Percentiles rank a stretch among this genome's conserved stretches.
Conservation (phyloP, 2,113 vertebrate genomes). For the Puffinus mauretanicus region DNA sequence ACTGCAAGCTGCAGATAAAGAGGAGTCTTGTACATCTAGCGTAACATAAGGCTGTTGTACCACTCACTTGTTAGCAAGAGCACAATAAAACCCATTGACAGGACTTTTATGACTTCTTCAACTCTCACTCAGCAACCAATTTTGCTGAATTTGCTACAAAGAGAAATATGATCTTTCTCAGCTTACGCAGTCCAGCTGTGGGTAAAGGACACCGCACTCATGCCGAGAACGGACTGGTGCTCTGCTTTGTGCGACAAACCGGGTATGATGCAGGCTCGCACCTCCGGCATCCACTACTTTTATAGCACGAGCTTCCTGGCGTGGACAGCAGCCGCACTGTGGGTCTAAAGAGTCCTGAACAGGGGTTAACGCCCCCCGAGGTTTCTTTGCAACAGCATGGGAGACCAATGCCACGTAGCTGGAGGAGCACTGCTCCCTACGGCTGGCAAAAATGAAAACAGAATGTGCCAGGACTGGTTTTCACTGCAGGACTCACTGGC, state of each 20-base stretch:
- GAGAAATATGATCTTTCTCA: neutral
- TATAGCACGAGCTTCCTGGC: neutral
- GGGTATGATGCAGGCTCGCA: neutral
- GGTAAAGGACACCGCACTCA: neutral
- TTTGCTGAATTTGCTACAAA: neutral
- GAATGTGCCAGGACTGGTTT: constrained; percentile 43
- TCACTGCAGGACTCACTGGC: neutral
- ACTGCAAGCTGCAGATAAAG: neutral
- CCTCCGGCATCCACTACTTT: neutral
- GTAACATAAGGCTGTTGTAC: neutral
- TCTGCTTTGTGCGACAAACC: neutral
- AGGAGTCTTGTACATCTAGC: neutral
- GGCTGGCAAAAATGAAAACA: neutral
- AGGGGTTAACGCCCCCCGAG: neutral
- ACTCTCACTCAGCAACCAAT: neutral
- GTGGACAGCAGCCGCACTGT: neutral
- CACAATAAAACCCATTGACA: neutral
- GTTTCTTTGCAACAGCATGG: neutral
- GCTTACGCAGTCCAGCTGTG: neutral
- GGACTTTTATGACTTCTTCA: constrained; percentile 1
- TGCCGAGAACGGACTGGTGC: neutral
- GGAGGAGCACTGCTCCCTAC: neutral
- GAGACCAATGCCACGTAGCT: constrained; percentile 32
- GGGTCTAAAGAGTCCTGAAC: neutral
- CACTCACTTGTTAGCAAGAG: neutral